Evolutionary conservation across 1,140 invertebrate species (phyloP).

Genomic region (Achatina immaculata): DNA sequence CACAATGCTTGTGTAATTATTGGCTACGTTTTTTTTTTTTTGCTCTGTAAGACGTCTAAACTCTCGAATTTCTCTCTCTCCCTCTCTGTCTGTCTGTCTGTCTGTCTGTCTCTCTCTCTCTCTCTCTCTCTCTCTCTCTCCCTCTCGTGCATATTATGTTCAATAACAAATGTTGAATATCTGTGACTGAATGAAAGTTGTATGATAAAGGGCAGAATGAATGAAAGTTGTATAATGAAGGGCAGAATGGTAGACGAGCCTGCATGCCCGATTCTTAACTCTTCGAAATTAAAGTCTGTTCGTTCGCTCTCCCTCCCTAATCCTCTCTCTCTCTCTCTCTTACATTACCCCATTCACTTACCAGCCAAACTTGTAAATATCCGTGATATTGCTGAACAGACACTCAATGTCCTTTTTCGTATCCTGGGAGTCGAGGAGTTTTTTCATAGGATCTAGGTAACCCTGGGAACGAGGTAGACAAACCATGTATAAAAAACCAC

Average conservation of each 20-base stretch:
- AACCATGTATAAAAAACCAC: too few species aligned
- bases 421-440: conserved; percentile 75
- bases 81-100: not conserved
- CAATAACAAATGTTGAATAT: too few species aligned
- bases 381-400: conserved; percentile 93
- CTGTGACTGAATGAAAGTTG: too few species aligned
- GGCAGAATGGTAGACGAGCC: too few species aligned
- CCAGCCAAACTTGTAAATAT: conserved; percentile 93
- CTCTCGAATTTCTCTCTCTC: not conserved
- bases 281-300: too few species aligned
- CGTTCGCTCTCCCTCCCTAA: not conserved
- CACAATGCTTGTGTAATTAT: too few species aligned
- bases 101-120: not conserved
- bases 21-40: too few species aligned
- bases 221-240: too few species aligned
- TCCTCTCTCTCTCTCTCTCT: not conserved
- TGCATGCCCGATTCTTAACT: too few species aligned
- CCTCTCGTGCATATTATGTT: not conserved
- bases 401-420: conserved; percentile 79
- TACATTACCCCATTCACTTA: conserved; percentile 67
- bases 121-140: not conserved
- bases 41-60: too few species aligned
- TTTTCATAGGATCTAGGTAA: conserved; percentile 85
- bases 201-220: too few species aligned
- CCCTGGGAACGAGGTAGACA: too few species aligned